These are phyloP conservation scores for Chymomyza fuscimana DNA, from an alignment of 2,888 invertebrate species.

Conservation along the genomic window DNA sequence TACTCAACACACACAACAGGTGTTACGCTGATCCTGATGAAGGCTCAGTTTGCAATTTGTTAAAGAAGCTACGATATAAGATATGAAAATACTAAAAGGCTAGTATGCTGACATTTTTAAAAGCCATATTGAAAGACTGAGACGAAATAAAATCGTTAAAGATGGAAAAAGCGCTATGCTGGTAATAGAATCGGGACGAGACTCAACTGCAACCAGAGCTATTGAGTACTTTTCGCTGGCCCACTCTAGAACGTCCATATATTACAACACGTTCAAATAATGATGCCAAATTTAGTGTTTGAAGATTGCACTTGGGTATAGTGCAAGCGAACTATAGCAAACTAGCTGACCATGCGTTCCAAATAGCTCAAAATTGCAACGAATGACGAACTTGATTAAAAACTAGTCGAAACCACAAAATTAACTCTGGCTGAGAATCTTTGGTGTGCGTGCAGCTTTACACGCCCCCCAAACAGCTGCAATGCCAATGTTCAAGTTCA, in stretches of 20 bases:
- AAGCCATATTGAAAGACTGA: too few species aligned
- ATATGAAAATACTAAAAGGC: too few species aligned
- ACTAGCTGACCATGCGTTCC: constrained; percentile 26
- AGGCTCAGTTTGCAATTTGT: too few species aligned
- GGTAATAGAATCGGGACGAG: too few species aligned
- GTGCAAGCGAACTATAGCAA: constrained; percentile 17
- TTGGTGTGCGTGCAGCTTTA: not conserved
- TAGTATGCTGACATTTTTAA: too few species aligned
- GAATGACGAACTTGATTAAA: not conserved
- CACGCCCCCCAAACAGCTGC: not conserved
- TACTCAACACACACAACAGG: too few species aligned
- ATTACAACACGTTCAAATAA: constrained; percentile 66
- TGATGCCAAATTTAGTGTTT: constrained; percentile 33
- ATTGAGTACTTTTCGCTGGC: constrained; percentile 63
- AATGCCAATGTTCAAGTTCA: constrained; percentile 10
- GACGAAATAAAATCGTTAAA: too few species aligned
- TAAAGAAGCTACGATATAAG: too few species aligned
- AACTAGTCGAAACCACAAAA: not conserved
- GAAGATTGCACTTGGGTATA: constrained; percentile 18
- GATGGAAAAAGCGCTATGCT: too few species aligned
- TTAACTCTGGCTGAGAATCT: not conserved
- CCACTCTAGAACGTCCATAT: constrained; percentile 64
- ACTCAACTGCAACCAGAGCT: constrained; percentile 61
- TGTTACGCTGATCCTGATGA: too few species aligned
- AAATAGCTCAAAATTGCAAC: not conserved